Evolutionary conservation across 2,888 invertebrate species (phyloP).

Genomic region (Cheilosia vulpina): DNA sequence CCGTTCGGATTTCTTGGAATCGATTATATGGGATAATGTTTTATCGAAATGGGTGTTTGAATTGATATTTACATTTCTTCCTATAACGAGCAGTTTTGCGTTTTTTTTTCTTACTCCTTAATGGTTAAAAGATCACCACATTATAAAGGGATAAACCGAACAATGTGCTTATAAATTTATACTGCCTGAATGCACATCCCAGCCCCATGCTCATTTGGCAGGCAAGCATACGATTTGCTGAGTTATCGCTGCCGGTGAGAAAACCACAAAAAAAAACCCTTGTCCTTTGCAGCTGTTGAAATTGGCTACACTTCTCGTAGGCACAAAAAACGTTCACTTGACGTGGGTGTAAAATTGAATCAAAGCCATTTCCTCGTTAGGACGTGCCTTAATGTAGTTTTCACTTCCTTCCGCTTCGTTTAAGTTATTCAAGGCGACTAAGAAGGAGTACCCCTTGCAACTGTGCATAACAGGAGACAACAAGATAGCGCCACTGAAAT

Average conservation of each 20-base stretch:
- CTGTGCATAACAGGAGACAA: too few species aligned
- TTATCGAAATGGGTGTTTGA: constrained; percentile 9
- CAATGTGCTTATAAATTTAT: too few species aligned
- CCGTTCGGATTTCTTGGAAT: constrained; percentile 11
- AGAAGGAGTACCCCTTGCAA: too few species aligned
- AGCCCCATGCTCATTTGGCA: not conserved
- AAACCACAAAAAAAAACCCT: not conserved
- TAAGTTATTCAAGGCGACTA: constrained; percentile 29
- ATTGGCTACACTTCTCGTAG: not conserved
- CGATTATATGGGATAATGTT: constrained; percentile 44
- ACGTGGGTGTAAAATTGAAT: constrained; percentile 65
- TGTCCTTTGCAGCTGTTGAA: constrained; percentile 14
- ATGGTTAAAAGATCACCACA: too few species aligned
- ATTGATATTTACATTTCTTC: not conserved
- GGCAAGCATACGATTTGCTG: not conserved
- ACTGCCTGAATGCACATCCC: too few species aligned
- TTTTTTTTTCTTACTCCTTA: too few species aligned
- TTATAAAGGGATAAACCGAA: too few species aligned
- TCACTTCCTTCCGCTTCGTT: constrained; percentile 28
- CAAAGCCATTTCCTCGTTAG: constrained; percentile 53
- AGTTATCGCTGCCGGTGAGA: not conserved
- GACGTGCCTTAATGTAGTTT: constrained; percentile 19
- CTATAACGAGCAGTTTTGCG: too few species aligned
- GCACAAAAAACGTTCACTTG: constrained; percentile 22
- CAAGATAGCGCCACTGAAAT: too few species aligned